These are phyloP conservation scores for Lacanobia wlatinum DNA, from an alignment of 2,888 invertebrate genomes.

Conservation along the genomic window DNA sequence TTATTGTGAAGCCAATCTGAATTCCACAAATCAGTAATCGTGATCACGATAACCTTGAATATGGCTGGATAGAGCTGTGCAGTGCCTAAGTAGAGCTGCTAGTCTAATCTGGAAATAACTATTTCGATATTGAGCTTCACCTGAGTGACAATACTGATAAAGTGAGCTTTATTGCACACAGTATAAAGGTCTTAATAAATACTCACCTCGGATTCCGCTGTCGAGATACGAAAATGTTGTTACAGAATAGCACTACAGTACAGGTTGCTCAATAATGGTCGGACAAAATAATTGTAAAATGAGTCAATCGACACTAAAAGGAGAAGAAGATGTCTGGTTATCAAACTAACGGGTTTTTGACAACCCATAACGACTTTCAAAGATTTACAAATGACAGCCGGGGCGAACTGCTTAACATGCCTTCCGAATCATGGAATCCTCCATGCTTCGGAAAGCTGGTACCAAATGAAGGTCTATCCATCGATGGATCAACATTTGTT, in stretches of 20 bases:
- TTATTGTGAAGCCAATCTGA: not conserved
- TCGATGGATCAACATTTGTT: not conserved
- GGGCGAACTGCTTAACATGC: not conserved
- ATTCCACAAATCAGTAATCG: not conserved
- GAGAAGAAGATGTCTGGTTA: not conserved
- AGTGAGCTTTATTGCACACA: no score
- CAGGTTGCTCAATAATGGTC: no score
- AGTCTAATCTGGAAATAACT: no score
- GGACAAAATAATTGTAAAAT: no score
- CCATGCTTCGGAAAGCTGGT: not conserved
- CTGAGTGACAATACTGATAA: no score
- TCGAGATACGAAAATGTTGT: no score
- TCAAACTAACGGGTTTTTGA: not conserved
- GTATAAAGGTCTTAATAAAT: no score
- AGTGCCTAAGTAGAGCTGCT: no score
- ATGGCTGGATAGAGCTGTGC: not conserved
- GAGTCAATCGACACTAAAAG: no score
- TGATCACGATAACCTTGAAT: not conserved
- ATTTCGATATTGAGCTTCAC: no score
- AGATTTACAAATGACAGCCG: not conserved
- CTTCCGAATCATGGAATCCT: not conserved
- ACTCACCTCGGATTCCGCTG: no score
- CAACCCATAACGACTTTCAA: not conserved
- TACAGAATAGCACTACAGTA: no score
- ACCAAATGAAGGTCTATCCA: not conserved